Evolutionary conservation across 2,113 vertebrate species (phyloP), one percentile per base, ranked within the genome.

Genomic region (Anolis carolinensis): DNA sequence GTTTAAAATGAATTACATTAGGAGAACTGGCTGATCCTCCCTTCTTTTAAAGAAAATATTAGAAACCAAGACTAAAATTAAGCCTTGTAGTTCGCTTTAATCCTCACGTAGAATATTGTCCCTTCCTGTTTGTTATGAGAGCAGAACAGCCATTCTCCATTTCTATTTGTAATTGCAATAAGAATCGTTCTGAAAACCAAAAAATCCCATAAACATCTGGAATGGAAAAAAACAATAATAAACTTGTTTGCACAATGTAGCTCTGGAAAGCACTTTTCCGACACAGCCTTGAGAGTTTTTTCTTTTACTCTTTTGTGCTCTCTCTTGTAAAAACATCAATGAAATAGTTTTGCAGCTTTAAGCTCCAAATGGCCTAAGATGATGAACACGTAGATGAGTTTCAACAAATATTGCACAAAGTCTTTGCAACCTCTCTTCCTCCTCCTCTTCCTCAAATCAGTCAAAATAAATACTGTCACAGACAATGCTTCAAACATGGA

Each of bases 381-480:
- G 81, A 88, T 92, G 27, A 81, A 52, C 59, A 7, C 0, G 72
- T 23, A 48, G 4, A 36, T 48, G 5, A 0, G 55, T 80, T n/a
- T 34, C 65, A 87, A 82, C 0, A 39, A 81, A 36, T 67, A 75
- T 81, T 81, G 74, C 79, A 86, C 85, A 86, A 59, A 71, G 2
- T 76, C 55, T 65, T 9, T 13, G 3, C 20, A 11, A 81, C 7
- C 1, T 63, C 11, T 87, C 39, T 25, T 32, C 84, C n/a, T 74
- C 48, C 13, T 84, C 39, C 23, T 34, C 88, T 30, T 77, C 30
- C n/a, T 30, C 50, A 44, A 68, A 82, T 82, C 20, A 73, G 65
- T 72, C 81, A 44, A 62, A 62, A 79, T 87, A 79, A 83, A 83
- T 52, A 65, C 39, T 63, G 68, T 74, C 23, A 83, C 79, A 84